Base-by-base conservation (phyloP, 2,797 vertebrate genomes). In the Sebastes iracundus region DNA sequence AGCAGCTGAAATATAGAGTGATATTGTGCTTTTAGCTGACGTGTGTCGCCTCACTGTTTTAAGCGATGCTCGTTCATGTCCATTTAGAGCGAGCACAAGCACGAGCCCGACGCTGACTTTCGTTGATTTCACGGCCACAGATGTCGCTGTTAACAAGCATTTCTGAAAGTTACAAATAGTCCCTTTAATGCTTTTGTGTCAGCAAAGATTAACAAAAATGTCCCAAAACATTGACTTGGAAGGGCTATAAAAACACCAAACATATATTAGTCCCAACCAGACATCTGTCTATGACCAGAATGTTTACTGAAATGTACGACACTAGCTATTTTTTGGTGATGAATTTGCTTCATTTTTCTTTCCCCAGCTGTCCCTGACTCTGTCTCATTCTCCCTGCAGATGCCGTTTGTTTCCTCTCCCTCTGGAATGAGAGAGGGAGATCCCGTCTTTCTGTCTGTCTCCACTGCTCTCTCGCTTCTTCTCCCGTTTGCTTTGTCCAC, bases 351-450 rank as follows among this genome's bases (percentile, higher is more conserved):
- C 23, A 32, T 55, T 59, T 79, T 72, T 69, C 6, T 72, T 69
- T 20, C 22, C 53, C 55, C 18, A 55, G 75, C 56, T 83, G 55
- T 83, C 74, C 46, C 38, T 90, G 82, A 87, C 77, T 76, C 33
- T 87, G 9, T 92, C 70, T 90, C 80, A 3, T 90, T 90, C 71
- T 87, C 82, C 91, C 90, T 91, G 90, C 94, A 95, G 94, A 92
- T 35, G 85, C 86, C 7, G 90, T 85, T 82, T 79, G 64, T 89
- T 84, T 91, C 88, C 65, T 88, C 87, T 84, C 89, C 84, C 90
- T 93, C 90, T 88, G 88, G 90, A 83, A 49, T 88, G 82, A 88
- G 81, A 90, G 87, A 80, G 89, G 79, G 86, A 80, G 72, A 88
- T 80, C 78, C 81, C 46, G 72, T 93, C 72, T 92, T 80, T 93